Evolutionary conservation across 2,113 vertebrate species (phyloP).

Genomic region (Sinocyclocheilus grahami): DNA sequence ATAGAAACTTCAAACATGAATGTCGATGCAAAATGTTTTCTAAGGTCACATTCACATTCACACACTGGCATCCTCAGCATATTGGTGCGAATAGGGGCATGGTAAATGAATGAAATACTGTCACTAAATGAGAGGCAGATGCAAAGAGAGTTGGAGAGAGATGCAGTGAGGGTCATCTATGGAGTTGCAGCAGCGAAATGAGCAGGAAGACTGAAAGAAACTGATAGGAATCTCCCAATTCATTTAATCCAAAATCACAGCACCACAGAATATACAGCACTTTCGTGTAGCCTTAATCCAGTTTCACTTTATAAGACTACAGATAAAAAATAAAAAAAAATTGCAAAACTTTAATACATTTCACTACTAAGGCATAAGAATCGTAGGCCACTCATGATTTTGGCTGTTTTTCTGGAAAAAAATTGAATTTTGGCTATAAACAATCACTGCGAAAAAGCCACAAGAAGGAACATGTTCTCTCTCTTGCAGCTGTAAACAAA

Average conservation of each 20-base stretch:
- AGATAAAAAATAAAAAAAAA: conserved; percentile 48
- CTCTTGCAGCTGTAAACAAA: conserved; percentile 54
- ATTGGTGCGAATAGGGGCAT: conserved; percentile 28
- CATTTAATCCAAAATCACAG: conserved; percentile 51
- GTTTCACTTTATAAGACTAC: conserved; percentile 59
- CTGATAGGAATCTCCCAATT: conserved; percentile 57
- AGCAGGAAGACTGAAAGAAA: conserved; percentile 62
- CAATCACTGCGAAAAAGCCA: conserved; percentile 50
- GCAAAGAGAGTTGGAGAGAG: conserved; percentile 44
- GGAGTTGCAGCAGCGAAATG: conserved; percentile 43
- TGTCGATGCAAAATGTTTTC: conserved; percentile 37
- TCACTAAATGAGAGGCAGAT: conserved; percentile 51
- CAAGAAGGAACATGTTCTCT: conserved; percentile 28
- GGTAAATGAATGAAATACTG: conserved; percentile 40
- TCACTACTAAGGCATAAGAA: conserved; percentile 54
- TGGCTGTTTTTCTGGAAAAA: conserved; percentile 39
- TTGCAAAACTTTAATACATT: conserved; percentile 49
- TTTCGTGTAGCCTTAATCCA: conserved; percentile 44
- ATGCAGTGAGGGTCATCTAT: conserved; percentile 33
- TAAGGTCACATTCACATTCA: conserved; percentile 43
- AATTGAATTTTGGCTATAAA: conserved; percentile 53
- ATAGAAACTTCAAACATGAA: conserved; percentile 51
- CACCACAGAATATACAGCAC: conserved; percentile 48
- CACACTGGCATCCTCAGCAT: conserved; percentile 47
- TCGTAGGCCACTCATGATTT: conserved; percentile 44